Evolutionary conservation across 1,140 invertebrate species (phyloP), one percentile per base, ranked within the genome.

Genomic region (Caenorhabditis inopinata): DNA sequence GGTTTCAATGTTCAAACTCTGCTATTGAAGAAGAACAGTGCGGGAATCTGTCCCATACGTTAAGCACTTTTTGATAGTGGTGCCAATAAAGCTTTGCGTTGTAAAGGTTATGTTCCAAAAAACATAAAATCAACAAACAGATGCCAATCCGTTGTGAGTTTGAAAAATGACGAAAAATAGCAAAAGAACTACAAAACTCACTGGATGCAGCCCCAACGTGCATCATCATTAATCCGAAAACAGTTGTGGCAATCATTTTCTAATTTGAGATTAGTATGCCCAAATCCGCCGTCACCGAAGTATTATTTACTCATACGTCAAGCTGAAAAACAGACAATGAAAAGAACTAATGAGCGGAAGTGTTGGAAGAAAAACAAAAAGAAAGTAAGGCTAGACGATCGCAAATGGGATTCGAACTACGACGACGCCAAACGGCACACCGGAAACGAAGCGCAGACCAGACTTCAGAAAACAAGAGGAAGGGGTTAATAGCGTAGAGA

Each of bases 391-490:
- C 58, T 42, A 35, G 32, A 58, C 23, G 51, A 21, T 58, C 51
- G 29, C 51, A 58, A 21, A 58, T 42, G 38, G 32, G 58, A 68
- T 68, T 68, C 9, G 58, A 68, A 68, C 58, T 9, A 38, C 6
- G 1, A 68, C 58, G 29, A 42, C 32, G 58, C 51, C 25, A 32
- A 29, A 68, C 58, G 58, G 58, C 58, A 68, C 58, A 68, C 58
- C 58, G 58, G 58, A 68, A 68, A 68, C 32, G 58, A 68, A 68
- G 2, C 58, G 58, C 32, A 68, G 58, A 68, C 58, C 38, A 68
- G 32, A 38, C 58, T 68, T 68, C 58, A 68, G 58, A 68, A 68
- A 68, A 68, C 58, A 68, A 7, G 32, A 35, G 32, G 58, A 38
- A 32, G 38, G 58, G 32, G 58, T 68, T 68, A 68, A 68, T 48